A percentile compares a stretch with the other conserved stretches of the same genome.
Conservation (phyloP, 2,888 invertebrate genomes). For the Cephus rjabovi region DNA sequence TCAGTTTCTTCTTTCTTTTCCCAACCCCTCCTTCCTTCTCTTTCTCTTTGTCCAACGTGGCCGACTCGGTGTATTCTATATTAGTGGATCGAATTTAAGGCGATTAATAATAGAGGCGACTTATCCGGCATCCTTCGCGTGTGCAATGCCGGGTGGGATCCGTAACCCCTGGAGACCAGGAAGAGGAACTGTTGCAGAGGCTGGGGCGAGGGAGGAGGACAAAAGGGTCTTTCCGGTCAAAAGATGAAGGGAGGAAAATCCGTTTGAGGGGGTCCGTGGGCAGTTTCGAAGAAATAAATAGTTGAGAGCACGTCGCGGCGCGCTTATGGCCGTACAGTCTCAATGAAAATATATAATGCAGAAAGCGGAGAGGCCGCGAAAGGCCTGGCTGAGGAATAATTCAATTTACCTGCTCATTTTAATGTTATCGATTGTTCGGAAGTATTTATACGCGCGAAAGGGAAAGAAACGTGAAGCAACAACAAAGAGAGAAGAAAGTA, state of each 20-base stretch:
- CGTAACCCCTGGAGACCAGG: not conserved
- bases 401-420: conserved; percentile 35
- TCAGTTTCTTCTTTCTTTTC: not conserved
- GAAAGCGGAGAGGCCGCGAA: conserved; percentile 21
- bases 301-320: not conserved
- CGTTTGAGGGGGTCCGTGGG: not conserved
- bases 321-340: conserved; percentile 31
- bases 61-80: not conserved
- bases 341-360: conserved; percentile 37
- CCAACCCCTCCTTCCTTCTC: not conserved
- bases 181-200: not conserved
- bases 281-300: not conserved
- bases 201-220: conserved; percentile 21
- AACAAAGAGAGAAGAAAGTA: not conserved
- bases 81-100: not conserved
- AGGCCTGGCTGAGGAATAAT: conserved; percentile 34
- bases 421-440: conserved; percentile 30
- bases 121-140: not conserved
- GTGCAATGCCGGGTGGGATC: not conserved
- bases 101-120: not conserved
- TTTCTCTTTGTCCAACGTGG: not conserved
- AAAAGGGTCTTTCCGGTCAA: conserved; percentile 14
- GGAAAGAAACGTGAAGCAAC: not conserved
- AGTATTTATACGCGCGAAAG: not conserved
- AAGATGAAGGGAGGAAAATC: not conserved